A percentile compares a stretch with the other conserved stretches of the same genome.
Evolutionary conservation across 2,113 vertebrate genomes (phyloP).

Genomic region (Tachysurus vachellii): DNA sequence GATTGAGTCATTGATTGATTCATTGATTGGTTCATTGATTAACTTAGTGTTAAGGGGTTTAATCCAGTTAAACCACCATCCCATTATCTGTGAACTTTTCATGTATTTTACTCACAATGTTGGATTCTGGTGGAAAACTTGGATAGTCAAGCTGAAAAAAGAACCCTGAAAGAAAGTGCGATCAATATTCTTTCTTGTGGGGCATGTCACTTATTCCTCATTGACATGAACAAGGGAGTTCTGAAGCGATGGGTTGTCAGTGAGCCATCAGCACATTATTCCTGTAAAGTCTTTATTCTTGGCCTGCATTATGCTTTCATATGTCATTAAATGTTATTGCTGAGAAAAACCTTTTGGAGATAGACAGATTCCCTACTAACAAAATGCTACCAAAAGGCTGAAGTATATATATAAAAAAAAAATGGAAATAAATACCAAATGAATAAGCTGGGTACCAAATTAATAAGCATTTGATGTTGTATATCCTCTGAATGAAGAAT

Average conservation of each 20-base stretch:
- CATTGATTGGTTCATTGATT: background rate
- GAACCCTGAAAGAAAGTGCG: background rate
- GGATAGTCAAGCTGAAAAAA: background rate
- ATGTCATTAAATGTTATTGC: slow-evolving; percentile 41
- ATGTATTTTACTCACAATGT: background rate
- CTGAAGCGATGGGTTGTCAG: slow-evolving; percentile 39
- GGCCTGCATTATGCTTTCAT: slow-evolving; percentile 35
- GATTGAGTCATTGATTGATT: background rate
- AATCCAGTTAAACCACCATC: background rate
- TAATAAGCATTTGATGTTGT: slow-evolving; percentile 8
- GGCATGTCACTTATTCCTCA: slow-evolving; percentile 40
- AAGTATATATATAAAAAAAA: background rate
- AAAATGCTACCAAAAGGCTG: slow-evolving; percentile 5
- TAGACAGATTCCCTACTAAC: background rate
- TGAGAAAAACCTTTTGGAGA: background rate
- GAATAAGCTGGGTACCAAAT: background rate
- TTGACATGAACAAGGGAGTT: slow-evolving; percentile 48
- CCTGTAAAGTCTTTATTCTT: slow-evolving; percentile 41
- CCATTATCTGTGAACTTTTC: background rate
- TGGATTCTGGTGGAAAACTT: background rate
- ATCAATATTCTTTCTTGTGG: slow-evolving; percentile 43
- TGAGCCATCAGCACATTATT: slow-evolving; percentile 39
- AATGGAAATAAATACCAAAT: background rate
- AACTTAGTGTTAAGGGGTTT: background rate
- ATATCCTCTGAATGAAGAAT: background rate